phyloP scores from a whole-genome alignment of 1,140 invertebrate genomes.

The Xylocopa sonorina region DNA sequence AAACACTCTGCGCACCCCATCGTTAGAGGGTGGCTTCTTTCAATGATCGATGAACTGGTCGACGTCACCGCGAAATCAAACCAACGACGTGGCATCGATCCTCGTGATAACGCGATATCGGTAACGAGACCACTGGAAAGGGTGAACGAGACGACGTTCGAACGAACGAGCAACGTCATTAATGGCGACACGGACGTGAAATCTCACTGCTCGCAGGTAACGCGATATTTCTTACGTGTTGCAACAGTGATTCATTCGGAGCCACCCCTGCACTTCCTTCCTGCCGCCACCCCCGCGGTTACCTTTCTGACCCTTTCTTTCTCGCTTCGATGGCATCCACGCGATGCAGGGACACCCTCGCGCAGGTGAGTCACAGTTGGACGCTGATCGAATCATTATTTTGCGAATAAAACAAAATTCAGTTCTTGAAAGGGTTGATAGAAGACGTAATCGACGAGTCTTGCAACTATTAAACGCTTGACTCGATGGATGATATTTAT shows the following conservation, averaged over 20 bases:
- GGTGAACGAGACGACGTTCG: conserved; percentile 23
- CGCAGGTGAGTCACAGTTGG: conserved; percentile 31
- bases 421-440: conserved; percentile 11
- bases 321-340: conserved; percentile 25
- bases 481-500: too few species aligned
- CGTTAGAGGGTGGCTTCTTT: not conserved
- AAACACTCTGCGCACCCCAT: not conserved
- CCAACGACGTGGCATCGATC: conserved; percentile 51
- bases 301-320: not conserved
- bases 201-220: conserved; percentile 43
- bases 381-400: conserved; percentile 41
- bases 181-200: conserved; percentile 26
- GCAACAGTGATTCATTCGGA: conserved; percentile 21
- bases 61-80: conserved; percentile 43
- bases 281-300: not conserved
- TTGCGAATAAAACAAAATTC: too few species aligned
- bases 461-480: too few species aligned
- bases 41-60: conserved; percentile 37
- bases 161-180: conserved; percentile 12
- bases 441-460: too few species aligned
- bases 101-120: conserved; percentile 59
- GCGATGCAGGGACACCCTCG: conserved; percentile 13
- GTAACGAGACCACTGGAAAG: conserved; percentile 47
- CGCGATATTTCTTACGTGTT: conserved; percentile 37
- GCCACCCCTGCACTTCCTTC: conserved; percentile 21